Percentiles rank a stretch among this genome's conserved stretches.
phyloP scores from a whole-genome alignment of 2,888 invertebrate species.

The Aporophyla nigra region DNA sequence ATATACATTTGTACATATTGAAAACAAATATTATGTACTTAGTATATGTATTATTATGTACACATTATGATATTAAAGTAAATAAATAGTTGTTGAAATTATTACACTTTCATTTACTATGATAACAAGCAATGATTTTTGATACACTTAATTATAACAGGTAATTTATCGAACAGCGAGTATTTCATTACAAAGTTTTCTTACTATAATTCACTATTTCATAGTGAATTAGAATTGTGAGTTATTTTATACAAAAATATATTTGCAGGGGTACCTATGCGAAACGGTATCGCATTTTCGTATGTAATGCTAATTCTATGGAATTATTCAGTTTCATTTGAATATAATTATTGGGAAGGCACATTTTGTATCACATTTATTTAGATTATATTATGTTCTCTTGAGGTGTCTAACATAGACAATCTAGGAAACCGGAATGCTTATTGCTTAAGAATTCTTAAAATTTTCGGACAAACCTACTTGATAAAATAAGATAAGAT shows the following conservation, averaged over 20 bases:
- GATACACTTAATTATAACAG: constrained; percentile 63
- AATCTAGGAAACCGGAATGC: constrained; percentile 53
- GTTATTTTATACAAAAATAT: constrained; percentile 42
- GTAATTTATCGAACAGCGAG: constrained; percentile 75
- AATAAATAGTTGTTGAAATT: constrained; percentile 88
- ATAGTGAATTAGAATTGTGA: constrained; percentile 74
- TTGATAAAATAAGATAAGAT: constrained; percentile 12
- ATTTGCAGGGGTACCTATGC: constrained; percentile 5
- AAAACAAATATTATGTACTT: constrained; percentile 85
- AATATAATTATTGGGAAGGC: constrained; percentile 57
- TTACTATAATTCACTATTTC: constrained; percentile 74
- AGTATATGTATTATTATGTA: constrained; percentile 85
- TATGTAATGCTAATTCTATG: constrained; percentile 28
- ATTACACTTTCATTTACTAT: constrained; percentile 78
- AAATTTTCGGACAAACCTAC: constrained; percentile 5
- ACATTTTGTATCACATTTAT: constrained; percentile 67
- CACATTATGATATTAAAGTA: constrained; percentile 80
- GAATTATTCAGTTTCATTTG: constrained; percentile 47
- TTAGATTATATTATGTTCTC: constrained; percentile 31
- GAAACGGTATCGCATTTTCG: constrained; percentile 5
- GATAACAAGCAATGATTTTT: constrained; percentile 62
- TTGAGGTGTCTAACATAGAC: constrained; percentile 40
- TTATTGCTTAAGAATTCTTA: constrained; percentile 36
- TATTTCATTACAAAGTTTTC: constrained; percentile 73
- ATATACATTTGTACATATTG: constrained; percentile 89